Conservation (phyloP, 2,888 invertebrate genomes). For the Ophonus ardosiacus region DNA sequence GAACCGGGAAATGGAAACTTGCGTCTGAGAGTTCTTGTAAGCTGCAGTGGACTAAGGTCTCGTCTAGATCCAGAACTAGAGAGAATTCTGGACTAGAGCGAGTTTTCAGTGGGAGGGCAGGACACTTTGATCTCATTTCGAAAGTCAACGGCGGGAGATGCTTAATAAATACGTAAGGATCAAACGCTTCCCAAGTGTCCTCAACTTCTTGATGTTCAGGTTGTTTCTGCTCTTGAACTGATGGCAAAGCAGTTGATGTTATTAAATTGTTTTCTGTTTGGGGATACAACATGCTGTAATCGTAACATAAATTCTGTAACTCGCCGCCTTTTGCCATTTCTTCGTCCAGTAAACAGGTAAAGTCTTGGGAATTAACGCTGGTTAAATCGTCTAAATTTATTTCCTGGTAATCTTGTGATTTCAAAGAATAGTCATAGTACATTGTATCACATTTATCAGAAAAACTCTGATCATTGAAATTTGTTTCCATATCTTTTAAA, state of each 20-base stretch:
- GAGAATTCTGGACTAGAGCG: slow-evolving; percentile 96
- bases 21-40: slow-evolving; percentile 94
- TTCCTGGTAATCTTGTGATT: slow-evolving; percentile 73
- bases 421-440: slow-evolving; percentile 74
- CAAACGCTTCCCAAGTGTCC: slow-evolving; percentile 88
- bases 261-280: slow-evolving; percentile 70
- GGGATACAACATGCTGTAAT: slow-evolving; percentile 68
- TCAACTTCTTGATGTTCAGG: slow-evolving; percentile 74
- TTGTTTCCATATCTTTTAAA: slow-evolving; percentile 2
- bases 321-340: slow-evolving; percentile 76
- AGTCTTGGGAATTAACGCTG: slow-evolving; percentile 76
- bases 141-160: slow-evolving; percentile 90
- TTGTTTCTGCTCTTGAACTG: slow-evolving; percentile 68
- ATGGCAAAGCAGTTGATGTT: slow-evolving; percentile 69
- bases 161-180: slow-evolving; percentile 94
- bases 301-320: slow-evolving; percentile 70
- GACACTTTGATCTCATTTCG: slow-evolving; percentile 85
- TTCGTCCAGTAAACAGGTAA: slow-evolving; percentile 77
- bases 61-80: slow-evolving; percentile 86
- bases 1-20: slow-evolving; percentile 94
- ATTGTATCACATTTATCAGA: slow-evolving; percentile 70
- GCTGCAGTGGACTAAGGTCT: slow-evolving; percentile 97
- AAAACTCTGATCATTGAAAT: slow-evolving; percentile 22
- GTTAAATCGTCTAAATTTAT: slow-evolving; percentile 73
- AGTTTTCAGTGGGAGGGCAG: slow-evolving; percentile 94